Conservation (phyloP, 2,797 vertebrate species). For the Halcyon chelicuti region DNA sequence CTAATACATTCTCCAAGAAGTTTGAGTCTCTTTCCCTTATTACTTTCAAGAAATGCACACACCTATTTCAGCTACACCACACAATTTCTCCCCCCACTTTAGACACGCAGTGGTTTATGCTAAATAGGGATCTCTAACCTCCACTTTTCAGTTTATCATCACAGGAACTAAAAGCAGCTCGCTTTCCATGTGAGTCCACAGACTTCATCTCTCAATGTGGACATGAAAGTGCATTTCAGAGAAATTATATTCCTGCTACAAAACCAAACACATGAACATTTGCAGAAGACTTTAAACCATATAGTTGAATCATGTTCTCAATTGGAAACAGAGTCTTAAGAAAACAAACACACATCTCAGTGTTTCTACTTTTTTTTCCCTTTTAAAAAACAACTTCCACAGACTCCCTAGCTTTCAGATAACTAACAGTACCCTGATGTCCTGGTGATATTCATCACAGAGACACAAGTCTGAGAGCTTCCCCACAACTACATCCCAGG, state of each 20-base stretch:
- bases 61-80: background rate
- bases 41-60: background rate
- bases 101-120: background rate
- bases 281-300: background rate
- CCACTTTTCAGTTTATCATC: background rate
- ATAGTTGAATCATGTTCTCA: background rate
- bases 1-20: background rate
- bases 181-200: accelerated
- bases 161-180: background rate
- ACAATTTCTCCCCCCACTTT: background rate
- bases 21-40: background rate
- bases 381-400: background rate
- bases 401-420: background rate
- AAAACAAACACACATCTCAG: background rate
- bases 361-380: background rate
- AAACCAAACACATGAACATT: background rate
- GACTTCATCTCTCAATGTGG: background rate
- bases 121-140: background rate
- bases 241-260: background rate
- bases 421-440: background rate
- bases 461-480: background rate
- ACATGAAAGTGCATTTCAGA: background rate
- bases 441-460: background rate
- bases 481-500: background rate
- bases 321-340: background rate